These are phyloP conservation scores for Brachypodius melanocephalos DNA, from an alignment of 2,113 vertebrate genomes.

Conservation along the genomic window DNA sequence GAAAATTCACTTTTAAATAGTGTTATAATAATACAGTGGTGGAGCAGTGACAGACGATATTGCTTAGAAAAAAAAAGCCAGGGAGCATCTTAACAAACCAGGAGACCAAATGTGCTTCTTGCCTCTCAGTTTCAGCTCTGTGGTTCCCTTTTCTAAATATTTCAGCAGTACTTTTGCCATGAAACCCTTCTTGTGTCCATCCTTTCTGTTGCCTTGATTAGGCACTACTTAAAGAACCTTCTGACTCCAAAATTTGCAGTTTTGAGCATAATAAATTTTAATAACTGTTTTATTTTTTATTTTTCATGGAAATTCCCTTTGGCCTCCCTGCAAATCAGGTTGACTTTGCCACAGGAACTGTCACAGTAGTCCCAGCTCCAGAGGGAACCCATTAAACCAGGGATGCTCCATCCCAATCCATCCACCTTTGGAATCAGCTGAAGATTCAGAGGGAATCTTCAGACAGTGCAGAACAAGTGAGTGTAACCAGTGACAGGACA, in stretches of 20 bases:
- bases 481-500: neutral
- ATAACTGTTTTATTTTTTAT: neutral
- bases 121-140: neutral
- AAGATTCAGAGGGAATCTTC: neutral
- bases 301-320: neutral
- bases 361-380: neutral
- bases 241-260: neutral
- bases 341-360: neutral
- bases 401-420: neutral
- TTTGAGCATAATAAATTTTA: neutral
- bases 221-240: neutral
- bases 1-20: slow-evolving; percentile 24
- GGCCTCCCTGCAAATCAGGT: neutral
- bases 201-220: neutral
- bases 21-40: neutral
- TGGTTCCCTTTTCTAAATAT: neutral
- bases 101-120: neutral
- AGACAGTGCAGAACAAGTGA: neutral
- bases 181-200: neutral
- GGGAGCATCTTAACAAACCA: neutral
- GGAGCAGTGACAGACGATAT: neutral
- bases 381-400: neutral
- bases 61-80: neutral
- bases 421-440: neutral
- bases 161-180: neutral